phyloP scores from a whole-genome alignment of 2,113 vertebrate genomes.

The Actenoides hombroni region DNA sequence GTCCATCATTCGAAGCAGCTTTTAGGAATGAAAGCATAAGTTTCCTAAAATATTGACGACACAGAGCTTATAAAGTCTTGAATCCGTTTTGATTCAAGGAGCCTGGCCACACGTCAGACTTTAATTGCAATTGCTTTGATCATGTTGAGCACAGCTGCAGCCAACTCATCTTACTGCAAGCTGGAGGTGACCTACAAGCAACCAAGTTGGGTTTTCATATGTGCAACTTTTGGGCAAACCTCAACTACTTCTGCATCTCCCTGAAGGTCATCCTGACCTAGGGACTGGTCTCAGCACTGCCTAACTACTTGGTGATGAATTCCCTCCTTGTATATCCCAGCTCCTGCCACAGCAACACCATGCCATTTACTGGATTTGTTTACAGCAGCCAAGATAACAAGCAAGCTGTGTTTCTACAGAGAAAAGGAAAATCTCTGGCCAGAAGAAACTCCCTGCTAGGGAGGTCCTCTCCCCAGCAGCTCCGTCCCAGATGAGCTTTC shows the following conservation, averaged over 20 bases:
- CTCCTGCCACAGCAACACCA: neutral
- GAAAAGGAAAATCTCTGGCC: neutral
- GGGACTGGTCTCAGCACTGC: neutral
- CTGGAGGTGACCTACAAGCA: neutral
- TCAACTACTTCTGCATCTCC: neutral
- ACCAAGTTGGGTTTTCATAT: neutral
- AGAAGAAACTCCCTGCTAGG: neutral
- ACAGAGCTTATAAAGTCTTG: neutral
- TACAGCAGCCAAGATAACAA: neutral
- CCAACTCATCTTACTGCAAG: neutral
- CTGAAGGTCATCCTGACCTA: conserved; percentile 3
- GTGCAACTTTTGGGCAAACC: neutral
- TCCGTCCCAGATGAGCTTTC: neutral
- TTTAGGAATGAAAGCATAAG: conserved; percentile 25
- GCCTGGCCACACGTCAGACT: conserved; percentile 2
- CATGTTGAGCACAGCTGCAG: neutral
- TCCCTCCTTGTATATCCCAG: neutral
- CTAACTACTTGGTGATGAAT: neutral
- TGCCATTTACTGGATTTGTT: neutral
- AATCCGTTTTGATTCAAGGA: conserved; percentile 28
- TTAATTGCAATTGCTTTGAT: neutral
- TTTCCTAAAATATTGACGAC: neutral
- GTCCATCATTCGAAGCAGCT: neutral
- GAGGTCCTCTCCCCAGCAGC: neutral
- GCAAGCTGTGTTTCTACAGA: neutral